Conservation (phyloP, 2,888 invertebrate genomes). For the Julus scandinavius region DNA sequence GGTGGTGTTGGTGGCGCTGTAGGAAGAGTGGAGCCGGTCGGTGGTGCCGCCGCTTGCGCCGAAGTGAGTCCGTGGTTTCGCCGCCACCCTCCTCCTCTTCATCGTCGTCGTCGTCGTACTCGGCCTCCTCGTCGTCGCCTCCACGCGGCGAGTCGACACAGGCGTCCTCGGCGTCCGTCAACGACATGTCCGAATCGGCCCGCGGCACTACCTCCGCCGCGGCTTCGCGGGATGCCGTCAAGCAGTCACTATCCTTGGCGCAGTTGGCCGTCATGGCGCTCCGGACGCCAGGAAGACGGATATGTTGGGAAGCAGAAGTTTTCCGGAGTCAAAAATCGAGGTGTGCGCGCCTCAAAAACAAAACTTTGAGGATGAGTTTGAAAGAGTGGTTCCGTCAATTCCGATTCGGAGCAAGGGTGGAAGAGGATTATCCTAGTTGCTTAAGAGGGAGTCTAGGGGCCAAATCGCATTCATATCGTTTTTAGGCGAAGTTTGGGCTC, state of each 20-base stretch:
- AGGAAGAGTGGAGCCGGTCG: slow-evolving; percentile 15
- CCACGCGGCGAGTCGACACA: not conserved
- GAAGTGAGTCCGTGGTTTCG: not conserved
- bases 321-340: no score
- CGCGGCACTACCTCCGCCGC: not conserved
- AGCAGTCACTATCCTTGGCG: not conserved
- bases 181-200: slow-evolving; percentile 49
- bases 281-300: no score
- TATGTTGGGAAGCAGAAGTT: no score
- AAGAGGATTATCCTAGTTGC: no score
- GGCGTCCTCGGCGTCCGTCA: slow-evolving; percentile 45
- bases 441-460: no score
- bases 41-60: not conserved
- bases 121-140: slow-evolving; percentile 25
- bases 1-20: slow-evolving; percentile 5
- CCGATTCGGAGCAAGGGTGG: no score
- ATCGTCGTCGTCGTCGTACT: slow-evolving; percentile 25
- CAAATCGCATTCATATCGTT: no score
- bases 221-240: not conserved
- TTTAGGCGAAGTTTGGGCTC: no score
- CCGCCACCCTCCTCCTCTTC: slow-evolving; percentile 23
- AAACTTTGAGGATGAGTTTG: no score
- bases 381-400: no score
- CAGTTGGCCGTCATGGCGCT: slow-evolving; percentile 13
- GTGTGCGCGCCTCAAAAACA: no score